These are phyloP conservation scores for Neuroscelio doddi DNA, from an alignment of 2,888 invertebrate species.

Conservation along the genomic window DNA sequence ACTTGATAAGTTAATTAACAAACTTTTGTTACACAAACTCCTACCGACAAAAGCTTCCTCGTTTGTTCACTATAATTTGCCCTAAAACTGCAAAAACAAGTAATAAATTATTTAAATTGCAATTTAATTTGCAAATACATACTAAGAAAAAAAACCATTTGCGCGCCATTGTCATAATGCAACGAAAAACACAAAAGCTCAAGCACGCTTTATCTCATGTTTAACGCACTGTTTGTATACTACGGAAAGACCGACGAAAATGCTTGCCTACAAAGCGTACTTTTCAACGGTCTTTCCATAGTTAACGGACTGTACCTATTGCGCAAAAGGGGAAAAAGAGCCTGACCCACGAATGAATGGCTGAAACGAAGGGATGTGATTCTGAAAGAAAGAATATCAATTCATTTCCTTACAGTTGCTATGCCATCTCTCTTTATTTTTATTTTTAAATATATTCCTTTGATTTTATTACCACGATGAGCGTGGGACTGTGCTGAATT, in stretches of 20 bases:
- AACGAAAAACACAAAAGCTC: constrained; percentile 43
- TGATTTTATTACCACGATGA: constrained; percentile 13
- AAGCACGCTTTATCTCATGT: constrained; percentile 44
- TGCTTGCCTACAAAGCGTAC: constrained; percentile 18
- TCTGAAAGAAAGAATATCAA: constrained; percentile 71
- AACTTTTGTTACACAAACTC: no score
- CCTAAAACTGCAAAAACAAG: no score
- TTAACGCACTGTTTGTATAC: constrained; percentile 55
- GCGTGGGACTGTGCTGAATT: constrained; percentile 23
- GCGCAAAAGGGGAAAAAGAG: constrained; percentile 72
- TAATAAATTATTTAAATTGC: no score
- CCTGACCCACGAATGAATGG: constrained; percentile 72
- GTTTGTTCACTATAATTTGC: neutral
- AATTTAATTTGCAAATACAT: no score
- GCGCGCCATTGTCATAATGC: constrained; percentile 33
- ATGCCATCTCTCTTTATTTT: constrained; percentile 13
- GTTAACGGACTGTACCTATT: constrained; percentile 67
- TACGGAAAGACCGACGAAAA: constrained; percentile 57
- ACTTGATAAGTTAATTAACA: no score
- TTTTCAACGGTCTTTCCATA: constrained; percentile 55
- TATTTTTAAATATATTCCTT: neutral
- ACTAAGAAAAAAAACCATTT: constrained; percentile 16
- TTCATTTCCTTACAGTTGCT: constrained; percentile 62
- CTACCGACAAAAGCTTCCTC: no score
- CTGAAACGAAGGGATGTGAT: constrained; percentile 71